These are phyloP conservation scores for Helarctos malayanus DNA, from an alignment of 2,797 vertebrate species.

Conservation along the genomic window DNA sequence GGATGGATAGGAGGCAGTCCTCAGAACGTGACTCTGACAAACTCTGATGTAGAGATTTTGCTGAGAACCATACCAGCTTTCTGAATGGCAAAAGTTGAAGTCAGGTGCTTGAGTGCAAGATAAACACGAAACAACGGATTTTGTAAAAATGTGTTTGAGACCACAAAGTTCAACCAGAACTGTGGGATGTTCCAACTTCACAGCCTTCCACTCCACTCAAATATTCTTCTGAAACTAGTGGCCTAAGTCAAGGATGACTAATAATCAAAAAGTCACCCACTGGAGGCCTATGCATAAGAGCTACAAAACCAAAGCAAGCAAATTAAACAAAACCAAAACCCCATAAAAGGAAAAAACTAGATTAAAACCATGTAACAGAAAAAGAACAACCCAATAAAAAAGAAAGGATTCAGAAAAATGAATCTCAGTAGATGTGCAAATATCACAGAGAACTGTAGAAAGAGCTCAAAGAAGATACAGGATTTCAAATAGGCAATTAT, in stretches of 20 bases:
- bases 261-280: neutral
- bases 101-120: neutral
- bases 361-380: neutral
- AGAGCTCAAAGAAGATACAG: neutral
- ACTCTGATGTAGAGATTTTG: neutral
- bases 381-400: neutral
- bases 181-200: neutral
- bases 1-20: neutral
- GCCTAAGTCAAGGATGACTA: neutral
- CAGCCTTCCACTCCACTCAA: neutral
- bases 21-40: neutral
- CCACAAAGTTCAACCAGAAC: neutral
- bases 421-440: constrained; percentile 7
- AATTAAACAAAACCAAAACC: constrained; percentile 10
- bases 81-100: constrained; percentile 1
- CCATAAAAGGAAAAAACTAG: neutral
- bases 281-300: neutral
- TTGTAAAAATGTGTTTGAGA: neutral
- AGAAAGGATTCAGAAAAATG: neutral
- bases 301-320: constrained; percentile 27
- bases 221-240: constrained; percentile 22
- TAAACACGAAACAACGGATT: neutral
- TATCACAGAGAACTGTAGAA: neutral
- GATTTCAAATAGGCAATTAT: neutral
- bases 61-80: neutral